These are phyloP conservation scores for Megamerina dolium DNA, from an alignment of 2,888 invertebrate genomes.

Conservation along the genomic window DNA sequence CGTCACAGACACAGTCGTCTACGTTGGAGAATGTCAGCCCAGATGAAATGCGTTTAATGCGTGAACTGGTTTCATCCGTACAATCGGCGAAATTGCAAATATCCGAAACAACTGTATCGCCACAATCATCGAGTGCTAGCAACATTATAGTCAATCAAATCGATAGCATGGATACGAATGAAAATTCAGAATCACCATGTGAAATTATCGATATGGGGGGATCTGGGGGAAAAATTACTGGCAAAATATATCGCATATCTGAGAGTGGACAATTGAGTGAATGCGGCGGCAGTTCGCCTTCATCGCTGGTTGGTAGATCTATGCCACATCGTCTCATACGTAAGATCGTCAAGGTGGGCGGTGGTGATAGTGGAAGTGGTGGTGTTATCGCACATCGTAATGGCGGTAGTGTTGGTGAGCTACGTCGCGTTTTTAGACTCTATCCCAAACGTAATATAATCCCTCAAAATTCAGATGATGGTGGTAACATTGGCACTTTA, in stretches of 20 bases:
- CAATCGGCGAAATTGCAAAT: slow-evolving; percentile 32
- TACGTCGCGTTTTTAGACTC: slow-evolving; percentile 21
- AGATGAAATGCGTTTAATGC: slow-evolving; percentile 29
- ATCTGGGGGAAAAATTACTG: too few species aligned
- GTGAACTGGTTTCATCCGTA: slow-evolving; percentile 34
- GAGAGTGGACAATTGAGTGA: too few species aligned
- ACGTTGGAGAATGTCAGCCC: slow-evolving; percentile 1
- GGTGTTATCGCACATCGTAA: too few species aligned
- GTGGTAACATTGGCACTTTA: too few species aligned
- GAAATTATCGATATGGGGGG: too few species aligned
- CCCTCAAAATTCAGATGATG: not conserved
- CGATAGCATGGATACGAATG: not conserved
- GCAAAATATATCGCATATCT: too few species aligned
- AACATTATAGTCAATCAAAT: not conserved
- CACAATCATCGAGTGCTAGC: not conserved
- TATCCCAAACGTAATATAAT: slow-evolving; percentile 11
- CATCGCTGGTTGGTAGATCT: not conserved
- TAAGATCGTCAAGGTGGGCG: slow-evolving; percentile 21
- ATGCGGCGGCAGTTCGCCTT: not conserved
- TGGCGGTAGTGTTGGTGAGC: too few species aligned
- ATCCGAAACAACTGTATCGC: slow-evolving; percentile 4
- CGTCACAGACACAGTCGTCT: too few species aligned
- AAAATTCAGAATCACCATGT: not conserved
- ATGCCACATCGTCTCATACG: slow-evolving; percentile 15
- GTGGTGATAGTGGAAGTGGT: slow-evolving; percentile 2